Percentiles rank a stretch among this genome's conserved stretches.
phyloP scores from a whole-genome alignment of 2,797 vertebrate genomes.

The Limnodromus scolopaceus region DNA sequence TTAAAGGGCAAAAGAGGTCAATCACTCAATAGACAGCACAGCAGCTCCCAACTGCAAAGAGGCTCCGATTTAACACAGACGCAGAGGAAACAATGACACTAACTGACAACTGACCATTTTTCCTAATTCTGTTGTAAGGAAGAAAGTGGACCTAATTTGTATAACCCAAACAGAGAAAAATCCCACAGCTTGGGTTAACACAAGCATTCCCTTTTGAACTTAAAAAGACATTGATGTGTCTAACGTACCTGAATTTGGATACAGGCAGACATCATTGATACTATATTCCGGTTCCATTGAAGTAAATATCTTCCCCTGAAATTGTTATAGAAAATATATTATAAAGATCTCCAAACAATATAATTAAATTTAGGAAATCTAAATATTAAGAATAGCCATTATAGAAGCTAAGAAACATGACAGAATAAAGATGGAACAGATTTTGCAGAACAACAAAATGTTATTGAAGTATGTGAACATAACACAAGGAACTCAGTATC shows the following conservation, averaged over 20 bases:
- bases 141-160: not conserved
- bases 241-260: constrained; percentile 89
- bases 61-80: not conserved
- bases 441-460: not conserved
- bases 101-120: not conserved
- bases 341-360: not conserved
- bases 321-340: constrained; percentile 27
- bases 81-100: not conserved
- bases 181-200: not conserved
- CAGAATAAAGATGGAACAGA: not conserved
- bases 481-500: not conserved
- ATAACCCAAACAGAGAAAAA: not conserved
- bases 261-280: constrained; percentile 94
- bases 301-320: constrained; percentile 93
- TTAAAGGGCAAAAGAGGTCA: not conserved
- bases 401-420: not conserved
- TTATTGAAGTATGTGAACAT: not conserved
- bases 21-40: not conserved
- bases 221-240: not conserved
- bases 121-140: not conserved
- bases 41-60: not conserved
- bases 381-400: not conserved
- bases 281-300: constrained; percentile 91
- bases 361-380: not conserved
- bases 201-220: not conserved